Conservation (phyloP, 2,797 vertebrate species). For the Ctenopoma kingsleyae region DNA sequence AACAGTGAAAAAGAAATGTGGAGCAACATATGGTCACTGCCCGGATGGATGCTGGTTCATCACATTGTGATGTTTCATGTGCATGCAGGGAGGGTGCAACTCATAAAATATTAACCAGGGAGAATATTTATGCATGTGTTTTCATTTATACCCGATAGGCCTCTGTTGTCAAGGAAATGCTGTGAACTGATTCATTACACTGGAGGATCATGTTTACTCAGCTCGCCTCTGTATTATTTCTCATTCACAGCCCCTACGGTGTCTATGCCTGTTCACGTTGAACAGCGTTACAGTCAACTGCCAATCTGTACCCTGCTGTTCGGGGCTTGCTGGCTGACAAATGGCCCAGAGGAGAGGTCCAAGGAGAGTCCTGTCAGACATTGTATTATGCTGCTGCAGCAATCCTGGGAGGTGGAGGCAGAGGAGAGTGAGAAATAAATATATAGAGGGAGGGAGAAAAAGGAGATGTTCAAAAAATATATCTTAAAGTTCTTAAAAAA, state of each 20-base stretch:
- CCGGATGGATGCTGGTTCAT: slow-evolving; percentile 66
- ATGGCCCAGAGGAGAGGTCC: slow-evolving; percentile 68
- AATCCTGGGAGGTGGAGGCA: slow-evolving; percentile 21
- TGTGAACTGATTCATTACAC: slow-evolving; percentile 68
- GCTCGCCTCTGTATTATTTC: slow-evolving; percentile 70
- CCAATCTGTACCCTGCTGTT: slow-evolving; percentile 64
- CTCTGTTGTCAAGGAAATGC: slow-evolving; percentile 70
- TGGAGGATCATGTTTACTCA: slow-evolving; percentile 74
- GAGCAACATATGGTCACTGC: slow-evolving; percentile 66
- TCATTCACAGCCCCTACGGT: slow-evolving; percentile 60
- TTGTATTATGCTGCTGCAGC: slow-evolving; percentile 59
- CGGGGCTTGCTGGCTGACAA: slow-evolving; percentile 66
- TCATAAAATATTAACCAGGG: slow-evolving; percentile 72
- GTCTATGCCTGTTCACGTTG: slow-evolving; percentile 53
- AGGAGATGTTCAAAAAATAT: neutral
- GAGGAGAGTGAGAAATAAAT: neutral
- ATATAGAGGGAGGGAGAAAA: neutral
- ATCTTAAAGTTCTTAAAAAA: slow-evolving; percentile 2
- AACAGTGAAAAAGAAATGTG: slow-evolving; percentile 52
- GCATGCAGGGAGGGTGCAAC: slow-evolving; percentile 37
- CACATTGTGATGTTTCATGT: slow-evolving; percentile 58
- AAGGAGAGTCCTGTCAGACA: slow-evolving; percentile 72
- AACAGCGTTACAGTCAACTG: slow-evolving; percentile 69
- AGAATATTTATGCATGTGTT: slow-evolving; percentile 72
- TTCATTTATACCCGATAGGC: slow-evolving; percentile 70